Evolutionary conservation across 2,888 invertebrate species (phyloP).

Genomic region (Achlya flavicornis): DNA sequence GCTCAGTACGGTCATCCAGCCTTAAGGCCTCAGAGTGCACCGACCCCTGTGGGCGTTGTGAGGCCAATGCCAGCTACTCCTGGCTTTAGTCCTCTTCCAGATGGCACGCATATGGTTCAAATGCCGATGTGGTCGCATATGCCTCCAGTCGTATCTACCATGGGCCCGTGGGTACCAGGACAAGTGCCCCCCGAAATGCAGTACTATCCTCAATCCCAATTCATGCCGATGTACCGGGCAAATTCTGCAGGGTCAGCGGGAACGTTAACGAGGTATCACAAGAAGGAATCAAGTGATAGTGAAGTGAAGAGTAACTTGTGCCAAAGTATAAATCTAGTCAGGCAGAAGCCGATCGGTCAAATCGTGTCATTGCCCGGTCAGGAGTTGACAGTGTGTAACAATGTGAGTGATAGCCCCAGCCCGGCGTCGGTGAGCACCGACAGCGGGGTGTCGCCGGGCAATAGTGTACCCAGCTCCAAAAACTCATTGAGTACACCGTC

Average conservation of each 20-base stretch:
- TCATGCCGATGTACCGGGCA: constrained; percentile 75
- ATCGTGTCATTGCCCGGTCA: constrained; percentile 76
- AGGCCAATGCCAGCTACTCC: constrained; percentile 65
- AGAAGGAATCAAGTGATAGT: constrained; percentile 62
- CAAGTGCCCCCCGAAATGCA: constrained; percentile 71
- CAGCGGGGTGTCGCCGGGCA: constrained; percentile 76
- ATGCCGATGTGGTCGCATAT: constrained; percentile 76
- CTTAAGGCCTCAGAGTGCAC: constrained; percentile 72
- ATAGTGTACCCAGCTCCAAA: constrained; percentile 70
- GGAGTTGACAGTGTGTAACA: constrained; percentile 76
- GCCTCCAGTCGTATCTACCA: constrained; percentile 66
- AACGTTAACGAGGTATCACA: constrained; percentile 74
- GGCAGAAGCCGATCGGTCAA: constrained; percentile 80
- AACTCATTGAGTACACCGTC: constrained; percentile 64
- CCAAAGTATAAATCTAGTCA: constrained; percentile 82
- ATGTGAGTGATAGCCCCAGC: constrained; percentile 71
- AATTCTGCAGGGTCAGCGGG: constrained; percentile 79
- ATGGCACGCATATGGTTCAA: constrained; percentile 69
- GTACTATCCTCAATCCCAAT: constrained; percentile 76
- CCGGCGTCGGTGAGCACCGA: constrained; percentile 76
- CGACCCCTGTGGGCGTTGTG: constrained; percentile 65
- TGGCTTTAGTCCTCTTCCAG: constrained; percentile 58
- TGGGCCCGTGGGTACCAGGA: constrained; percentile 71
- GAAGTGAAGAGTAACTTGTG: constrained; percentile 72
- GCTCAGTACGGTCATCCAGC: constrained; percentile 67